Evolutionary conservation across 2,888 invertebrate species (phyloP).

Genomic region (Apodemia zela): DNA sequence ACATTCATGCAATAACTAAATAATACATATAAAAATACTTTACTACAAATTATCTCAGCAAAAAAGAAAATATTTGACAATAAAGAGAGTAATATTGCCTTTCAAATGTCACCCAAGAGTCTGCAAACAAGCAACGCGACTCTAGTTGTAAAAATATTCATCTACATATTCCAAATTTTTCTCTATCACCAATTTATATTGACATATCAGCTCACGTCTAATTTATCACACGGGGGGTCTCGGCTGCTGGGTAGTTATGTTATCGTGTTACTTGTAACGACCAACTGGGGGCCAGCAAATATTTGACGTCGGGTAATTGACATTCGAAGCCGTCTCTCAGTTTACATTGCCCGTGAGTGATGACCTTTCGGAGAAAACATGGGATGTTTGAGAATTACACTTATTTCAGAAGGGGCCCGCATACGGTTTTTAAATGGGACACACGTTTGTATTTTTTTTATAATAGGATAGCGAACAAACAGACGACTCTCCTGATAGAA

Average conservation of each 20-base stretch:
- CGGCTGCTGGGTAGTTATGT: conserved; percentile 24
- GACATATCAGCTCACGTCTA: conserved; percentile 30
- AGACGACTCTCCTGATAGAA: too few relatives aligned
- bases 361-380: conserved; percentile 34
- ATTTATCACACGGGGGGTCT: conserved; percentile 23
- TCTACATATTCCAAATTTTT: conserved; percentile 15
- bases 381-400: background rate
- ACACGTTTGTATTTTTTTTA: too few relatives aligned
- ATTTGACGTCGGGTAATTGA: conserved; percentile 73
- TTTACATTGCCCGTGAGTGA: conserved; percentile 39
- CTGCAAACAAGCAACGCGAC: conserved; percentile 72
- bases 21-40: background rate
- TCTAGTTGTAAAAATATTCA: conserved; percentile 24
- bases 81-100: conserved; percentile 47
- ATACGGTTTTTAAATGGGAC: background rate
- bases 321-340: conserved; percentile 57
- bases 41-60: background rate
- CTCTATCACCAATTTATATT: conserved; percentile 33
- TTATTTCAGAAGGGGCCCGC: background rate
- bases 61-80: conserved; percentile 13
- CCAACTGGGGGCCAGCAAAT: conserved; percentile 70
- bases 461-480: too few relatives aligned
- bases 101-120: conserved; percentile 58
- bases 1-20: too few relatives aligned
- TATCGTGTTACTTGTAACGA: conserved; percentile 70